A percentile compares a stretch with the other conserved stretches of the same genome.
Conservation (phyloP, 2,888 invertebrate genomes). For the Phasia obesa region DNA sequence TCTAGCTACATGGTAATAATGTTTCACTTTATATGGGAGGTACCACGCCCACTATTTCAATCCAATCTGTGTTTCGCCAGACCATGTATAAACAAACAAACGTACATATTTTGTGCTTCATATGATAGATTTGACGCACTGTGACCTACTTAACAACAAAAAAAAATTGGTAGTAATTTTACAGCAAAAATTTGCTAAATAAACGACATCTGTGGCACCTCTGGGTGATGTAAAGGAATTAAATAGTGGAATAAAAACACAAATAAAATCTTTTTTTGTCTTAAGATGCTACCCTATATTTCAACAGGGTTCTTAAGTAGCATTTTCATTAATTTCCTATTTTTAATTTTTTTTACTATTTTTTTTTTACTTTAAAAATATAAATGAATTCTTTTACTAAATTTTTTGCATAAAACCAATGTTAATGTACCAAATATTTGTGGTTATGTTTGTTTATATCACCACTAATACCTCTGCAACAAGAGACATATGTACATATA, state of each 20-base stretch:
- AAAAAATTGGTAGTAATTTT: constrained; percentile 59
- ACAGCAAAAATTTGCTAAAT: constrained; percentile 44
- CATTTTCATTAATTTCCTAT: neutral
- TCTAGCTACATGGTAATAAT: too few relatives aligned
- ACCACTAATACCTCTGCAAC: too few relatives aligned
- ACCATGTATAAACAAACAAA: too few relatives aligned
- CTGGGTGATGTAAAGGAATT: constrained; percentile 25
- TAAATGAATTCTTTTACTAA: constrained; percentile 2
- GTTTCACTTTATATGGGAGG: too few relatives aligned
- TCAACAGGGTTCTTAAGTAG: neutral
- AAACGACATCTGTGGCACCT: constrained; percentile 25
- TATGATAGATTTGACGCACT: constrained; percentile 61
- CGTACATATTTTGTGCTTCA: too few relatives aligned
- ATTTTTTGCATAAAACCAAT: constrained; percentile 42
- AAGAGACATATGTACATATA: neutral
- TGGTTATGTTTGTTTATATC: constrained; percentile 45
- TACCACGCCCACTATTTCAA: too few relatives aligned
- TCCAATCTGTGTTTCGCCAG: too few relatives aligned
- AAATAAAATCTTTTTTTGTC: neutral
- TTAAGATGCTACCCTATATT: neutral
- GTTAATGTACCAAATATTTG: constrained; percentile 48
- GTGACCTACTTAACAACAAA: constrained; percentile 64
- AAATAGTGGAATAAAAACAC: neutral
- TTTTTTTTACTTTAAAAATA: neutral
- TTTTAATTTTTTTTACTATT: neutral